Evolutionary conservation across 37 sponge, comb jelly and placozoan species (phyloP).

Genomic region (Diacarnus erythraeanus): DNA sequence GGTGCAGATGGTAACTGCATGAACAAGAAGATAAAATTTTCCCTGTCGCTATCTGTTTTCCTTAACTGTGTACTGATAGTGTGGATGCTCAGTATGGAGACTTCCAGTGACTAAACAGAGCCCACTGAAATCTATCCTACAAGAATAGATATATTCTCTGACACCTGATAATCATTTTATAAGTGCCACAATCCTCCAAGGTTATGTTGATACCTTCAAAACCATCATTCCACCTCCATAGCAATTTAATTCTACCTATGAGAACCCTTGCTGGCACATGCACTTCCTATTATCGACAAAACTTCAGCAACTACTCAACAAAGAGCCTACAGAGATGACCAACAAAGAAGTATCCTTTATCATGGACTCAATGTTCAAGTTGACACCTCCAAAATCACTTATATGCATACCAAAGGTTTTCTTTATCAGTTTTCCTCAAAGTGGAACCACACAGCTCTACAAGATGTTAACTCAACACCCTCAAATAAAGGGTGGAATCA

Average conservation of each 20-base stretch:
- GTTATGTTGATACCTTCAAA: slow-evolving; percentile 1
- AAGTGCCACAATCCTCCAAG: not conserved
- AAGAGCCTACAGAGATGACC: not conserved
- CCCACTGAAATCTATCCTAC: too few relatives aligned
- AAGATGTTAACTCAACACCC: slow-evolving; percentile 44
- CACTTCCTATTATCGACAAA: not conserved
- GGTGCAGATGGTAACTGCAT: too few relatives aligned
- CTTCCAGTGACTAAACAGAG: too few relatives aligned
- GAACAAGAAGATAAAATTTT: too few relatives aligned
- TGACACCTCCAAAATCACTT: slow-evolving; percentile 3
- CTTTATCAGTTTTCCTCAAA: slow-evolving; percentile 63
- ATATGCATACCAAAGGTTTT: slow-evolving; percentile 62
- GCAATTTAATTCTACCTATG: slow-evolving; percentile 3
- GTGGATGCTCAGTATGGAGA: too few relatives aligned
- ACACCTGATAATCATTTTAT: too few relatives aligned
- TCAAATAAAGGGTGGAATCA: slow-evolving; percentile 17
- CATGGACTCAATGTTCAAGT: not conserved
- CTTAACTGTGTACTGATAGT: too few relatives aligned
- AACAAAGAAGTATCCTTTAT: slow-evolving; percentile 10
- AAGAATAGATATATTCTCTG: too few relatives aligned
- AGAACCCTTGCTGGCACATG: slow-evolving; percentile 50
- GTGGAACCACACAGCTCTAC: slow-evolving; percentile 61
- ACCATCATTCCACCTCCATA: slow-evolving; percentile 26
- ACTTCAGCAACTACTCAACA: not conserved
- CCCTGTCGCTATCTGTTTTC: too few relatives aligned